phyloP scores from a whole-genome alignment of 1,140 invertebrate genomes.

The Drosophila trapezifrons region DNA sequence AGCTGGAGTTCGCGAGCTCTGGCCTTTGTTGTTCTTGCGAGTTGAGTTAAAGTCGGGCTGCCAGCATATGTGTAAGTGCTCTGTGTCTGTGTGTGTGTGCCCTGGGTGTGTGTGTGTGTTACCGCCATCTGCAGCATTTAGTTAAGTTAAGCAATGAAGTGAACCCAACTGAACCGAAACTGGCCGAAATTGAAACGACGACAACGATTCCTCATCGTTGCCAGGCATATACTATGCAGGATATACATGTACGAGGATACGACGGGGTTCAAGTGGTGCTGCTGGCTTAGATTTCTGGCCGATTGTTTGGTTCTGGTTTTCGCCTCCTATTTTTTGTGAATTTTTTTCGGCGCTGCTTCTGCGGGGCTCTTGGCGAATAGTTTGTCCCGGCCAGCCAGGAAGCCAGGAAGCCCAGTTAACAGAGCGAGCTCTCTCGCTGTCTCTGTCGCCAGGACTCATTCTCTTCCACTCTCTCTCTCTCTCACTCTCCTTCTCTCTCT shows the following conservation, averaged over 20 bases:
- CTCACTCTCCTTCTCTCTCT: conserved; percentile 15
- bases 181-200: conserved; percentile 72
- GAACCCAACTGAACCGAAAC: conserved; percentile 80
- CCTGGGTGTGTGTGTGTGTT: conserved; percentile 33
- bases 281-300: conserved; percentile 70
- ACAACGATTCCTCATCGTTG: conserved; percentile 45
- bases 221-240: conserved; percentile 20
- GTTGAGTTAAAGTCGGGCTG: conserved; percentile 59
- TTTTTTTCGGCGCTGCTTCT: conserved; percentile 46
- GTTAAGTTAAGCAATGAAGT: conserved; percentile 82
- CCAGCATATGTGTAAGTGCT: conserved; percentile 4
- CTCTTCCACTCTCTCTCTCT: neutral
- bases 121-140: conserved; percentile 75
- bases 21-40: conserved; percentile 55
- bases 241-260: conserved; percentile 34
- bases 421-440: conserved; percentile 28
- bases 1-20: conserved; percentile 65
- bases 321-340: conserved; percentile 23
- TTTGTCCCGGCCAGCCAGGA: conserved; percentile 59
- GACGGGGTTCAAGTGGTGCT: conserved; percentile 68
- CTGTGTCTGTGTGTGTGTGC: conserved; percentile 15
- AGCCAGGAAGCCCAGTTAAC: conserved; percentile 69
- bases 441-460: conserved; percentile 8
- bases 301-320: conserved; percentile 66
- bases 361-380: conserved; percentile 46